These are phyloP conservation scores for Callipepla squamata DNA, from an alignment of 2,113 vertebrate genomes.

Conservation along the genomic window DNA sequence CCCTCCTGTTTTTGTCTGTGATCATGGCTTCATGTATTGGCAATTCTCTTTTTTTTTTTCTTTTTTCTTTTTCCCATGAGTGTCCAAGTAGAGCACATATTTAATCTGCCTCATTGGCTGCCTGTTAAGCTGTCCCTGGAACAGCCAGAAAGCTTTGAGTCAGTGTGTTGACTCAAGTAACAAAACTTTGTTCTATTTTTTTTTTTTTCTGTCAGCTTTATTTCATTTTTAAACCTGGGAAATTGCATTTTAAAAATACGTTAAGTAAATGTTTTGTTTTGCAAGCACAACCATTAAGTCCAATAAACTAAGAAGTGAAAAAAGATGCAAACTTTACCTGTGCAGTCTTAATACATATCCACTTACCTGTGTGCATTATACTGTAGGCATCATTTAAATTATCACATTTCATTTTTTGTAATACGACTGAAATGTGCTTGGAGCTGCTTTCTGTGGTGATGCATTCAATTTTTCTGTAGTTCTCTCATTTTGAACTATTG, in stretches of 20 bases:
- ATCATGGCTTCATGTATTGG: background rate
- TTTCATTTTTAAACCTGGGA: background rate
- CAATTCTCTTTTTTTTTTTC: background rate
- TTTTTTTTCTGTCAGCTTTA: background rate
- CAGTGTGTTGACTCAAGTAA: background rate
- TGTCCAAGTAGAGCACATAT: background rate
- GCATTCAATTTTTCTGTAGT: background rate
- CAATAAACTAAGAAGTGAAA: background rate
- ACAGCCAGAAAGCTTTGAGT: background rate
- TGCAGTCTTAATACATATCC: background rate
- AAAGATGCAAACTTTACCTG: background rate
- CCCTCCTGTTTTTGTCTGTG: background rate
- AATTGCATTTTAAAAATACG: background rate
- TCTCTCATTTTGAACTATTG: background rate
- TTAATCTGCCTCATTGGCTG: background rate
- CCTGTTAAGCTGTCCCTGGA: background rate
- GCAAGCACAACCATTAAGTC: background rate
- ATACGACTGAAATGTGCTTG: background rate
- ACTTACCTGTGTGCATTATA: background rate
- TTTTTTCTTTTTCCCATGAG: background rate
- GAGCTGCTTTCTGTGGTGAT: background rate
- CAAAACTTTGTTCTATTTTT: background rate
- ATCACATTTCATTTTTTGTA: background rate
- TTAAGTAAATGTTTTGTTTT: background rate
- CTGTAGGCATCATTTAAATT: background rate